Conservation (phyloP, 2,888 invertebrate species). For the Rhagonycha fulva region DNA sequence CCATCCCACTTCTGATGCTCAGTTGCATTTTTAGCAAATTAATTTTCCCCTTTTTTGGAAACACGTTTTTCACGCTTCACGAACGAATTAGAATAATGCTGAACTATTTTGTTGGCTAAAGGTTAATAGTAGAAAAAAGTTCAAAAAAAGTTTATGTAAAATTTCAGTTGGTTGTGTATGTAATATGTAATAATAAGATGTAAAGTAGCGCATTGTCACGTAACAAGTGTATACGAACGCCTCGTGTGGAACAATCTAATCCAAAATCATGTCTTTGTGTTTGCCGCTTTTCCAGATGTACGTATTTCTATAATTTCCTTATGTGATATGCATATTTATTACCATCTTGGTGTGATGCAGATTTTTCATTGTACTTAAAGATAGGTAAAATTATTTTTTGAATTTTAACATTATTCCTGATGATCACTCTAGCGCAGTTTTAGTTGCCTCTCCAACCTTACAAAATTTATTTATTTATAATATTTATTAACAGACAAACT, state of each 20-base stretch:
- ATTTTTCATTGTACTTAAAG: not conserved
- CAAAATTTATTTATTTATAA: too few relatives aligned
- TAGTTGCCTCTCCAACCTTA: too few relatives aligned
- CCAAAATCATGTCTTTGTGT: conserved; percentile 24
- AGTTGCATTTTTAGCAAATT: not conserved
- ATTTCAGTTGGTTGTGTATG: conserved; percentile 15
- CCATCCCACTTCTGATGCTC: not conserved
- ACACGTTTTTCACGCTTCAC: not conserved
- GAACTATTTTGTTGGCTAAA: not conserved
- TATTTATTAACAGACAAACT: too few relatives aligned
- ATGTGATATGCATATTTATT: conserved; percentile 29
- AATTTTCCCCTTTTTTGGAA: not conserved
- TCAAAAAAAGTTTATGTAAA: conserved; percentile 12
- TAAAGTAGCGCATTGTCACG: conserved; percentile 24
- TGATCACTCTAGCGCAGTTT: too few relatives aligned
- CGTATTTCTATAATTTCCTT: conserved; percentile 21
- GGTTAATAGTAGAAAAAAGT: not conserved
- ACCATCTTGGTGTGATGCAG: not conserved
- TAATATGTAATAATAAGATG: not conserved
- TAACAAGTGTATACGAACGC: conserved; percentile 21
- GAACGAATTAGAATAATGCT: not conserved
- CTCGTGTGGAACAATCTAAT: conserved; percentile 28
- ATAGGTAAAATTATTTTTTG: not conserved
- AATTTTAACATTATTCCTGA: too few relatives aligned
- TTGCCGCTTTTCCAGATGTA: conserved; percentile 22